phyloP scores from a whole-genome alignment of 1,140 invertebrate species.

The Paracyclopina nana region DNA sequence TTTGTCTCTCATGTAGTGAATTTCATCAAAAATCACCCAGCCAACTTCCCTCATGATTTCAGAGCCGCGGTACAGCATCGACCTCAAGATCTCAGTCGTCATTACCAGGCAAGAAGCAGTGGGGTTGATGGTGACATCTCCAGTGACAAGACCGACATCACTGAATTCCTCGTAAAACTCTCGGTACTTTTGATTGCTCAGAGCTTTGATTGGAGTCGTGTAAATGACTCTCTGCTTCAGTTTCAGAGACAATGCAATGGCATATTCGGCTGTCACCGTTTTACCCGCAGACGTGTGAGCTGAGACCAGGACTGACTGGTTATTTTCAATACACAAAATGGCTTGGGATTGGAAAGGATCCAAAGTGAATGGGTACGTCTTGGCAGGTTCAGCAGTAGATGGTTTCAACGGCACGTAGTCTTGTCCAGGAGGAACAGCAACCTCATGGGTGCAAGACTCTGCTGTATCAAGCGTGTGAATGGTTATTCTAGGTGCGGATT shows the following conservation, averaged over 20 bases:
- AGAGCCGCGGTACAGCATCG: conserved; percentile 95
- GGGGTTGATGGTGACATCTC: conserved; percentile 97
- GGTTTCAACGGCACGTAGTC: conserved; percentile 50
- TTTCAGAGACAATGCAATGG: conserved; percentile 43
- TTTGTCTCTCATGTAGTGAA: conserved; percentile 99
- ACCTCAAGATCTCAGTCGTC: conserved; percentile 98
- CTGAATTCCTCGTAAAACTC: conserved; percentile 95
- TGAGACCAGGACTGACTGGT: conserved; percentile 90
- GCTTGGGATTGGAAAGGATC: conserved; percentile 98
- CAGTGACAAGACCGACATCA: conserved; percentile 94
- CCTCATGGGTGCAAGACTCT: conserved; percentile 77
- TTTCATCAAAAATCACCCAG: conserved; percentile 99
- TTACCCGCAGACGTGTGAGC: conserved; percentile 99
- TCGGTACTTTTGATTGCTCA: conserved; percentile 98
- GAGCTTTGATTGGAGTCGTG: conserved; percentile 96
- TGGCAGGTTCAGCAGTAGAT: conserved; percentile 46
- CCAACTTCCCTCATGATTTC: conserved; percentile 96
- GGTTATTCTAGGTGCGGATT: conserved; percentile 40
- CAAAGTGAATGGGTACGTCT: conserved; percentile 80
- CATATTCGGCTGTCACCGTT: conserved; percentile 90
- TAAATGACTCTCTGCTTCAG: conserved; percentile 85
- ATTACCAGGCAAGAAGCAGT: conserved; percentile 93
- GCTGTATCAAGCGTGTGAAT: conserved; percentile 68
- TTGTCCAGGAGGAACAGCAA: conserved; percentile 64
- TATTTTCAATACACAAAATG: conserved; percentile 89